Conservation (phyloP, 2,113 vertebrate genomes). For the Mastomys natalensis region DNA sequence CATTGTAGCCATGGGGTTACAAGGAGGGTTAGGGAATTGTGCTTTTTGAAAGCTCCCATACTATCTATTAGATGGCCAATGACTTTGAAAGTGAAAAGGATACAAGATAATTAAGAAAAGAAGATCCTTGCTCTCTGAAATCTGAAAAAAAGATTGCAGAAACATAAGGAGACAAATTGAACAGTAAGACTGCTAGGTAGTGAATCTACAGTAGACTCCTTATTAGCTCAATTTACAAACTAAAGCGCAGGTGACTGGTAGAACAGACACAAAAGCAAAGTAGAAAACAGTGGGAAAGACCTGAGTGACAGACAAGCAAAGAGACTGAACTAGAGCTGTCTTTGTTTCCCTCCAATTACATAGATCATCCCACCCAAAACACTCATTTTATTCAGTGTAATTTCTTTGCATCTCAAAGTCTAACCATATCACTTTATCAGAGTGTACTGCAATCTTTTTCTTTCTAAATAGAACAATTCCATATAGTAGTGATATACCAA, state of each 20-base stretch:
- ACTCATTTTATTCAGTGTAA: slow-evolving; percentile 2
- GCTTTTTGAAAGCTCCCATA: not conserved
- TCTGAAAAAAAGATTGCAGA: not conserved
- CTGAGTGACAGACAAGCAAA: not conserved
- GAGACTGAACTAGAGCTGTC: not conserved
- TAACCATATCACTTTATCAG: slow-evolving; percentile 13
- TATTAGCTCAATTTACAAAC: not conserved
- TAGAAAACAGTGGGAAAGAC: not conserved
- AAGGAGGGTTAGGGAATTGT: not conserved
- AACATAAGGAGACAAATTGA: not conserved
- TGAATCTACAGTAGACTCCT: not conserved
- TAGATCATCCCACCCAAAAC: not conserved
- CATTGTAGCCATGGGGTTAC: not conserved
- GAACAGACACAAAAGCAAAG: not conserved
- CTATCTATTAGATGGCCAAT: not conserved
- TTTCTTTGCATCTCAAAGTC: slow-evolving; percentile 39
- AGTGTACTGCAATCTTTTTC: not conserved
- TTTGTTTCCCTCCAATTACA: not conserved
- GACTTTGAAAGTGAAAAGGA: not conserved
- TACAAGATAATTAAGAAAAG: not conserved
- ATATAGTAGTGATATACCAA: not conserved
- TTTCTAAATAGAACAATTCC: slow-evolving; percentile 29
- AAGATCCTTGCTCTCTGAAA: not conserved
- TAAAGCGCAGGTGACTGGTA: not conserved
- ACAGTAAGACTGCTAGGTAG: not conserved